Evolutionary conservation across 1,140 invertebrate species (phyloP).

Genomic region (Cotesia typhae): DNA sequence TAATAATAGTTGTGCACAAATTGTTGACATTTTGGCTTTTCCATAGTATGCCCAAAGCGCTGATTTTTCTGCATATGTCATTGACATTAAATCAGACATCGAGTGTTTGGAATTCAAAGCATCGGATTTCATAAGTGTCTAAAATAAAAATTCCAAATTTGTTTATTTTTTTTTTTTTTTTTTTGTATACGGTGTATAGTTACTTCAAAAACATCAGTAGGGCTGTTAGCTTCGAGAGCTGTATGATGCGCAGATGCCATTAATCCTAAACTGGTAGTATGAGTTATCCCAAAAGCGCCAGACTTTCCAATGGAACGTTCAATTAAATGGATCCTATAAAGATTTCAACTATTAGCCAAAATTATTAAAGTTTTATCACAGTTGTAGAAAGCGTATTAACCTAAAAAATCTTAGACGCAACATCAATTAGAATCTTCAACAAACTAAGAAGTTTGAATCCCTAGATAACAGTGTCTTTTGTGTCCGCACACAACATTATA

Average conservation of each 20-base stretch:
- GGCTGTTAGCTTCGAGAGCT: slow-evolving; percentile 58
- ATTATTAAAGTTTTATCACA: too few relatives aligned
- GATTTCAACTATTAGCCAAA: too few relatives aligned
- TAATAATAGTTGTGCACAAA: slow-evolving; percentile 81
- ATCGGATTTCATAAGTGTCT: slow-evolving; percentile 85
- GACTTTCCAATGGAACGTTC: slow-evolving; percentile 63
- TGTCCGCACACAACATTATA: too few relatives aligned
- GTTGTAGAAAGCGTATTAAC: too few relatives aligned
- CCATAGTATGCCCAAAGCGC: slow-evolving; percentile 89
- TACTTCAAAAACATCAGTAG: slow-evolving; percentile 61
- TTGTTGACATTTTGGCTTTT: slow-evolving; percentile 80
- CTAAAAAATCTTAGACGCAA: too few relatives aligned
- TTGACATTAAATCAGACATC: slow-evolving; percentile 80
- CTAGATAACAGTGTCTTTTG: too few relatives aligned
- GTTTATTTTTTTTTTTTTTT: too few relatives aligned
- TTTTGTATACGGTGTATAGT: not conserved
- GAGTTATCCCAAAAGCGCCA: slow-evolving; percentile 59
- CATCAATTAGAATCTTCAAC: too few relatives aligned
- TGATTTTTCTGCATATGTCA: slow-evolving; percentile 80
- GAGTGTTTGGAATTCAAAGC: slow-evolving; percentile 86
- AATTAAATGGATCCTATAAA: slow-evolving; percentile 56
- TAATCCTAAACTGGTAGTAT: slow-evolving; percentile 61
- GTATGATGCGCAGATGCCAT: slow-evolving; percentile 62
- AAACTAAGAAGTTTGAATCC: too few relatives aligned
- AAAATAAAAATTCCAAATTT: slow-evolving; percentile 46